phyloP scores from a whole-genome alignment of 1,140 invertebrate genomes.

The Asbolus verrucosus region DNA sequence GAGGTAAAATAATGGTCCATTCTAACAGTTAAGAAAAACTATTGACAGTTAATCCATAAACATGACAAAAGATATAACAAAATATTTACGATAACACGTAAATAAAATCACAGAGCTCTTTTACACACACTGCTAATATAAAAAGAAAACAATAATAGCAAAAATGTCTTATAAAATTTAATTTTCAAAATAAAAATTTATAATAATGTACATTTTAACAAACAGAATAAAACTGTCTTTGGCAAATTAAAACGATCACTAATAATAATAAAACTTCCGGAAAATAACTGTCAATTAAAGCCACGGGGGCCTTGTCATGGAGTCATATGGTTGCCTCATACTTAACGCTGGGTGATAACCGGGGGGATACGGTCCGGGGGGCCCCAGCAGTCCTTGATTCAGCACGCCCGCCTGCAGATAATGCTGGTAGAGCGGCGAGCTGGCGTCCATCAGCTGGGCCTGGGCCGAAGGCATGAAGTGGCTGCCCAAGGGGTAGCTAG shows the following conservation, averaged over 20 bases:
- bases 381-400: conserved; percentile 69
- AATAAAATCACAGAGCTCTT: conserved; percentile 50
- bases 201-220: conserved; percentile 43
- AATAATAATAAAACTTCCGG: conserved; percentile 36
- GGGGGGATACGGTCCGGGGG: conserved; percentile 70
- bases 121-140: conserved; percentile 21
- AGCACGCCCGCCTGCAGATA: conserved; percentile 73
- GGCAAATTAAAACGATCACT: conserved; percentile 49
- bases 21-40: conserved; percentile 32
- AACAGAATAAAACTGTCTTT: conserved; percentile 53
- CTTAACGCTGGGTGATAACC: conserved; percentile 72
- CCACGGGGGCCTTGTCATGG: conserved; percentile 67
- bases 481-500: conserved; percentile 66
- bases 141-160: conserved; percentile 31
- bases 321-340: conserved; percentile 76
- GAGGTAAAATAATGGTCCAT: conserved; percentile 51
- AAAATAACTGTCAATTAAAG: conserved; percentile 52
- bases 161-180: conserved; percentile 15
- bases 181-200: conserved; percentile 25
- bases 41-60: conserved; percentile 28
- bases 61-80: conserved; percentile 38
- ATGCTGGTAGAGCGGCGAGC: conserved; percentile 76
- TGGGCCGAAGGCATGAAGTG: conserved; percentile 67
- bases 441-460: conserved; percentile 66
- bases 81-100: conserved; percentile 46